Evolutionary conservation across 2,113 vertebrate species (phyloP), one percentile per base, ranked within the genome.

Genomic region (Apus apus): DNA sequence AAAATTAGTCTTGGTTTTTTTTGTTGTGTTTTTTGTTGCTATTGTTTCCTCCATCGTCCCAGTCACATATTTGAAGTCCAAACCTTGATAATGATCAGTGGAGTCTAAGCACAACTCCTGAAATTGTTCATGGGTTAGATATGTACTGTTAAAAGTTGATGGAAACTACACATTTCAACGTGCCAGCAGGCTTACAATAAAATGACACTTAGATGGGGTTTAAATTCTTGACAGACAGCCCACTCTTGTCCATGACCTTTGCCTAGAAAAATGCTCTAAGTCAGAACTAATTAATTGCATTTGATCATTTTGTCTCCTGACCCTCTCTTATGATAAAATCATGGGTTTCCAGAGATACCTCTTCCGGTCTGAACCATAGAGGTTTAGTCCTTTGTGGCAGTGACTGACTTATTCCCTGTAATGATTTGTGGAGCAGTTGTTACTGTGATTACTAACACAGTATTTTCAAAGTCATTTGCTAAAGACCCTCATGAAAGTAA

Each of bases 31-130:
- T 38, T 38, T 38, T 38, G 51, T 43, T n/a, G 51, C 32, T 57
- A 36, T 22, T n/a, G 1, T 34, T 58, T 21, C 1, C 11, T 4
- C 5, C 6, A 18, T 18, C 8, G n/a, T 2, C 7, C 13, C 23
- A 15, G 15, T 56, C 7, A 17, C 26, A 50, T 56, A n/a, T 54
- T 62, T 73, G 18, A 61, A 51, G 27, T 43, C 11, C 40, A 71
- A 72, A 67, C n/a, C 32, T 40, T 58, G 54, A 36, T 22, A 51
- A 13, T 84, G 48, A 54, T n/a, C 18, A 57, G 43, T 50, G 32
- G 29, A 45, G 21, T 78, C n/a, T 40, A 76, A 58, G 36, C 18
- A 65, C 62, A 84, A 23, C 23, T 66, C 57, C 16, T 71, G 51
- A 51, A 64, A 61, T 7, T 4, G 13, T 45, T 84, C 13, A 27